Evolutionary conservation across 2,113 vertebrate species (phyloP), one percentile per base, ranked within the genome.

Genomic region (Hydrolagus affinis): DNA sequence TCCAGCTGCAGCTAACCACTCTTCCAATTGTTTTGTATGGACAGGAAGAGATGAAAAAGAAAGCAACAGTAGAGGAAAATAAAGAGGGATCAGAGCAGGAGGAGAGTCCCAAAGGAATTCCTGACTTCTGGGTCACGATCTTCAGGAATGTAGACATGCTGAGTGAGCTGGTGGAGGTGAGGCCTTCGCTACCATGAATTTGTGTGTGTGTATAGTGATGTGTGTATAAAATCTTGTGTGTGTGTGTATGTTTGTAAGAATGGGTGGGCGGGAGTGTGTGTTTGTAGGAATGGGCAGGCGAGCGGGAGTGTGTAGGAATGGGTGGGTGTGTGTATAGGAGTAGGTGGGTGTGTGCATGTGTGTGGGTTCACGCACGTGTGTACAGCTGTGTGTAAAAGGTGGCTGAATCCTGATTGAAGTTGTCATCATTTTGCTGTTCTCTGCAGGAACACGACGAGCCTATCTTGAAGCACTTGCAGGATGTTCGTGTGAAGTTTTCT

Each of bases 131-230:
- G 98, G 95, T 98, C 70, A 98, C 96, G 76, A 96, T 99, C 90
- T 99, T 99, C 89, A 97, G 95, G 89, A 98, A 95, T 2, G 97
- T 98, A 89, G 97, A 98, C 89, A 97, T 99, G 96, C 93, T 99
- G 86, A 96, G 95, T 85, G 97, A 99, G 89, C 92, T 98, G 91
- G 93, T 99, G 32, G 96, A 99, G 94, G 98, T 99, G 89, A 59
- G 66, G 44, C 44, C 44, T 3, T 44, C 44, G 6, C 44, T 44
- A 6, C 6, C 44, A 44, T 3, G 44, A 44, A 44, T 21, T 10
- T 44, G 77, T 21, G 21, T 44, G 21, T 80, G 17, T 70, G 70
- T 4, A 4, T 70, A 10, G 3, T 23, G 23, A 4, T 3, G 17
- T 70, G 23, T 17, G 17, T 4, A 21, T 70, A 21, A 21, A 4